Evolutionary conservation across 2,888 invertebrate species (phyloP), one percentile per base, ranked within the genome.

Genomic region (Hypolimnas misippus): DNA sequence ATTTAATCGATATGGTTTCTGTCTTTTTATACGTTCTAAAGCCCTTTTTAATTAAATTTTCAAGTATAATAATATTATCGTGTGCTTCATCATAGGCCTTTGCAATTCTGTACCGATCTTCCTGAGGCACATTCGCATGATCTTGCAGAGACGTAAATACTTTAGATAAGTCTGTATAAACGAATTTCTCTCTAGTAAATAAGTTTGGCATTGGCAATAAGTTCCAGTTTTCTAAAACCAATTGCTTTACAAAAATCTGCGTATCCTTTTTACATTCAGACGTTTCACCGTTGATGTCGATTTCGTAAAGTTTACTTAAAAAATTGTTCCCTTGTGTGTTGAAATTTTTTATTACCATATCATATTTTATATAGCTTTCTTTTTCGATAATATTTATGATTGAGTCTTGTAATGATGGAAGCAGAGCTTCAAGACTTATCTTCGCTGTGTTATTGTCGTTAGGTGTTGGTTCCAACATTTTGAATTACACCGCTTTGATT

Each of bases 211-310:
- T 6, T 0, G 71, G 71, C 2, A 79, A 0, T 0, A 78, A 19
- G 53, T 71, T 66, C 6, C 76, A 25, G 54, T n/a, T n/a, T n/a
- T 72, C 63, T 16, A 68, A 60, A 2, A 71, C 59, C n/a, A 74
- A 72, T n/a, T 71, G 70, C 68, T 86, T 86, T 1, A 82, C 62
- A 49, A 85, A 86, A 12, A 86, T 57, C 29, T 79, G 73, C 0
- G 75, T 75, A 70, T 78, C 77, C 65, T 81, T 78, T 2, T 72
- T 53, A 0, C 77, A 78, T 8, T 73, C 49, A 1, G 54, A 62
- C 2, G 81, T 81, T 67, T 70, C 67, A 3, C 83, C 86, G 67
- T 73, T 76, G 1, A 84, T 68, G 21, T 83, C 73, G 6, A 83
- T 70, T 72, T 78, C 80, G 19, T 74, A 78, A 3, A 85, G 62